Percentiles rank a stretch among this genome's conserved stretches.
These are phyloP conservation scores for Bambusicola thoracicus DNA, from an alignment of 2,113 vertebrate genomes.

Conservation along the genomic window DNA sequence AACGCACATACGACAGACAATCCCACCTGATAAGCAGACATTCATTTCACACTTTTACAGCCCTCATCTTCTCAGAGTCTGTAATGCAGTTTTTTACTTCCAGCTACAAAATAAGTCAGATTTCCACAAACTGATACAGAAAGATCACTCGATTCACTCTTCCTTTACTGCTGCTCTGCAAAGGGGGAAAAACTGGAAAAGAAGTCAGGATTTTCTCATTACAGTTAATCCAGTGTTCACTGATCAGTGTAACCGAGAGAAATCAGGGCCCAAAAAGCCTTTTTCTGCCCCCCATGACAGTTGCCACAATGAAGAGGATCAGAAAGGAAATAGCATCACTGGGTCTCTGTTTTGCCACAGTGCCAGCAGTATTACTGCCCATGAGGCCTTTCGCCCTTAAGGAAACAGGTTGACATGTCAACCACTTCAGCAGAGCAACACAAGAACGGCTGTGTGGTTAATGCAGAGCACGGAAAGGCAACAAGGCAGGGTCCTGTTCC, in stretches of 20 bases:
- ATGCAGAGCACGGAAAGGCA: neutral
- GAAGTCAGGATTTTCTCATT: too few species aligned
- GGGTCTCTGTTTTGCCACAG: neutral
- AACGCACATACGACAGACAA: neutral
- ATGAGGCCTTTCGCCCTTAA: neutral
- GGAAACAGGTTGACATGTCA: neutral
- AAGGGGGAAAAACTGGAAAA: neutral
- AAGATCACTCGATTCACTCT: neutral
- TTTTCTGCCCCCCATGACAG: neutral
- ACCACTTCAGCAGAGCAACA: neutral
- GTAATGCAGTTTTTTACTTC: conserved; percentile 34
- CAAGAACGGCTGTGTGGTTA: neutral
- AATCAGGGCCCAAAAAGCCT: neutral
- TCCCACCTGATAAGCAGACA: conserved; percentile 43
- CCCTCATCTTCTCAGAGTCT: conserved; percentile 1
- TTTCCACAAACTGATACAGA: neutral
- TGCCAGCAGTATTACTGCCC: neutral
- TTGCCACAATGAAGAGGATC: neutral
- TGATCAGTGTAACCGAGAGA: neutral
- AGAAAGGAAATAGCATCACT: neutral
- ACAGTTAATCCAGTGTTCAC: neutral
- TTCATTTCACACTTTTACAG: conserved; percentile 30
- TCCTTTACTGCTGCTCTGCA: neutral
- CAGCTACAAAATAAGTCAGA: neutral
- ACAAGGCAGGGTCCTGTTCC: neutral